These are phyloP conservation scores for Brachionus plicatilis DNA, from an alignment of 1,140 invertebrate genomes.

Conservation along the genomic window DNA sequence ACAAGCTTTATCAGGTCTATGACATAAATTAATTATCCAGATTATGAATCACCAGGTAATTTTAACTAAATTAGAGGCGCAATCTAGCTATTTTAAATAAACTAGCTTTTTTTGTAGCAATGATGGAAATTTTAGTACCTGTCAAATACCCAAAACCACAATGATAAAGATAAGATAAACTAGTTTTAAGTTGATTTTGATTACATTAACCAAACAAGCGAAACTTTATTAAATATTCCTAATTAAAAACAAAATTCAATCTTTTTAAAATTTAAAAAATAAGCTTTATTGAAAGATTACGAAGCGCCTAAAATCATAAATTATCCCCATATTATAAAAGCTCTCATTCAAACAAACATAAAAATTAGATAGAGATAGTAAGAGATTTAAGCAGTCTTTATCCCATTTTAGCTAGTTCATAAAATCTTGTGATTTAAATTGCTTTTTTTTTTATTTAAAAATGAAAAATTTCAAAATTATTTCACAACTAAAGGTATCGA, in stretches of 20 bases:
- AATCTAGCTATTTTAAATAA: neutral
- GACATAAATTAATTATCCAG: neutral
- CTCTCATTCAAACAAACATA: neutral
- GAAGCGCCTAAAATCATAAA: constrained; percentile 5
- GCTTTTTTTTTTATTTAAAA: constrained; percentile 11
- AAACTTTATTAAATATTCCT: neutral
- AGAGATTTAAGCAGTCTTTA: constrained; percentile 15
- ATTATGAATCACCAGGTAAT: neutral
- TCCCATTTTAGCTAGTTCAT: neutral
- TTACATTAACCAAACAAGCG: constrained; percentile 3
- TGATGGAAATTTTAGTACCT: neutral
- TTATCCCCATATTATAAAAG: neutral
- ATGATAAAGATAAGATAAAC: constrained; percentile 7
- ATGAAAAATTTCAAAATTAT: constrained; percentile 5
- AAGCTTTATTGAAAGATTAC: neutral
- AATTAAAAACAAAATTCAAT: constrained; percentile 32
- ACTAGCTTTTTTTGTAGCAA: neutral
- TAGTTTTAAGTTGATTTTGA: constrained; percentile 10
- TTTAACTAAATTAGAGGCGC: neutral
- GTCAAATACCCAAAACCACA: neutral
- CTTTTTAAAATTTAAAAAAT: constrained; percentile 9
- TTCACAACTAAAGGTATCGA: constrained; percentile 9
- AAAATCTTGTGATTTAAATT: constrained; percentile 9
- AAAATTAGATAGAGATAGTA: neutral
- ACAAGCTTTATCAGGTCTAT: neutral